Conservation (phyloP, 2,888 invertebrate species). For the Drosophila mayaguana region DNA sequence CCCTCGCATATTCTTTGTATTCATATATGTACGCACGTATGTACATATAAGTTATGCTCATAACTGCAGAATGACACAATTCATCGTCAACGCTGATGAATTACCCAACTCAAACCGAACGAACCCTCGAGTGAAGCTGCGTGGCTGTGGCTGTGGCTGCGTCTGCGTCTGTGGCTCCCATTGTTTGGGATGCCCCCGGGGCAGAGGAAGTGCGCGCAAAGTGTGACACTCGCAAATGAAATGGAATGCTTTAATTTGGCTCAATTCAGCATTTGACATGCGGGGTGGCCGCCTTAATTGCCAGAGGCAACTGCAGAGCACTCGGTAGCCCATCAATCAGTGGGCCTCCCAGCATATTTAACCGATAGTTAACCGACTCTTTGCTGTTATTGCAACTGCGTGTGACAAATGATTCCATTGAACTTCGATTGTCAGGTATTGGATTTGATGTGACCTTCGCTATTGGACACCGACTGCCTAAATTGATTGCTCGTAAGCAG, state of each 20-base stretch:
- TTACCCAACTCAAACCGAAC: conserved; percentile 57
- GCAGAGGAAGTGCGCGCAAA: conserved; percentile 77
- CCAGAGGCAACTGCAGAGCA: conserved; percentile 36
- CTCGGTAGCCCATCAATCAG: conserved; percentile 41
- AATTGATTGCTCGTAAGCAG: conserved; percentile 29
- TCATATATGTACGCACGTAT: background rate
- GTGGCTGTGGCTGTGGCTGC: background rate
- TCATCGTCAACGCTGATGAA: conserved; percentile 69
- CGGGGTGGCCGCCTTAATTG: conserved; percentile 77
- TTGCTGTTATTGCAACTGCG: conserved; percentile 8
- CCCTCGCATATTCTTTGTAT: conserved; percentile 3
- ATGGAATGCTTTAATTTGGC: conserved; percentile 77
- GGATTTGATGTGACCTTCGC: conserved; percentile 44
- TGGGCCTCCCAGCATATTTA: conserved; percentile 15
- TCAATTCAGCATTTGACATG: conserved; percentile 77
- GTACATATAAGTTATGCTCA: conserved; percentile 29
- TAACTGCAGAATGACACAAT: conserved; percentile 70
- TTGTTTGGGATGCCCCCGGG: conserved; percentile 29
- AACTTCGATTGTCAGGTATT: conserved; percentile 38
- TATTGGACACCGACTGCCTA: conserved; percentile 15
- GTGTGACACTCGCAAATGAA: conserved; percentile 77
- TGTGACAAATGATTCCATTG: conserved; percentile 46
- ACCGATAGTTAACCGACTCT: conserved; percentile 24
- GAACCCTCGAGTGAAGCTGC: conserved; percentile 30
- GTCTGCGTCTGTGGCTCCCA: conserved; percentile 7